Evolutionary conservation across 92 coral and sea anemone genomes (phyloP).

Genomic region (Epizoanthus rinbou): DNA sequence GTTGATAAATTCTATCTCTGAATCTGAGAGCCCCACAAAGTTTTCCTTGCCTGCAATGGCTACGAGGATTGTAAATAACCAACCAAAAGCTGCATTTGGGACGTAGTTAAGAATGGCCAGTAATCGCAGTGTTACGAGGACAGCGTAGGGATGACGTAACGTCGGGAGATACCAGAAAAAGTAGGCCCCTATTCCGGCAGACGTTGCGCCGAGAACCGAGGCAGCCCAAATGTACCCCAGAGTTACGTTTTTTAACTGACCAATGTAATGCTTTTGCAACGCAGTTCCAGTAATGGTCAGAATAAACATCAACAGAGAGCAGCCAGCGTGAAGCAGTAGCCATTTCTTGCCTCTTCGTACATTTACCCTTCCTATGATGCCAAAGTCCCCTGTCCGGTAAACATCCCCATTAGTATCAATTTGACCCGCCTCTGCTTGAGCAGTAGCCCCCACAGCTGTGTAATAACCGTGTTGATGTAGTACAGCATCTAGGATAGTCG

Average conservation of each 20-base stretch:
- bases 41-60: neutral
- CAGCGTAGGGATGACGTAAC: conserved; percentile 16
- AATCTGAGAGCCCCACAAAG: conserved; percentile 12
- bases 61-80: neutral
- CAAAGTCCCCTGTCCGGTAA: conserved; percentile 33
- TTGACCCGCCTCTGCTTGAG: neutral
- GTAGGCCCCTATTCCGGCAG: conserved; percentile 5
- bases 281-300: conserved; percentile 2
- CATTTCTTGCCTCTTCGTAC: neutral
- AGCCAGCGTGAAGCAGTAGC: conserved; percentile 19
- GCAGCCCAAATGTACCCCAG: conserved; percentile 7
- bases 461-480: conserved; percentile 11
- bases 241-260: neutral
- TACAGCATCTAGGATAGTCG: neutral
- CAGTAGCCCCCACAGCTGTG: neutral
- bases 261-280: neutral
- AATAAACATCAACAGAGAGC: conserved; percentile 11
- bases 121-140: conserved; percentile 8
- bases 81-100: conserved; percentile 5
- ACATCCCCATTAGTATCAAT: neutral
- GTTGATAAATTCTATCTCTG: conserved; percentile 22
- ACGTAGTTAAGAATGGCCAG: conserved; percentile 17
- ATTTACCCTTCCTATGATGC: conserved; percentile 1
- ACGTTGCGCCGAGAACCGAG: conserved; percentile 6
- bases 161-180: conserved; percentile 30